Conservation (phyloP, 2,113 vertebrate genomes). For the Eudyptes chrysolophus region DNA sequence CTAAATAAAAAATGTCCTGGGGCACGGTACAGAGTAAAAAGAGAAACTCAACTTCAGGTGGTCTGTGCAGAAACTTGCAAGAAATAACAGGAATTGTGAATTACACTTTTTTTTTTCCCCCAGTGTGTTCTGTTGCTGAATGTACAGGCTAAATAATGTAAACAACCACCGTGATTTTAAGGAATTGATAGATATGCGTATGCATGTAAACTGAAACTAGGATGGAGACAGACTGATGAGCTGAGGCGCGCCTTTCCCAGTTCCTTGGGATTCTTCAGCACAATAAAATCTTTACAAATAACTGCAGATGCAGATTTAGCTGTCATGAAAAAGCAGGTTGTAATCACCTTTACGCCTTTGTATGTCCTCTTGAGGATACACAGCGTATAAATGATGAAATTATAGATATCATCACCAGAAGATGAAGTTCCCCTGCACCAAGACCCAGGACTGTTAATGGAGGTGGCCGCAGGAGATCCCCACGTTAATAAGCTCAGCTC, state of each 20-base stretch:
- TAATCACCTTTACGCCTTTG: background rate
- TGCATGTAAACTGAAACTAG: background rate
- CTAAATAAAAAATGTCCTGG: background rate
- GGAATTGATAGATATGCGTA: rapidly evolving
- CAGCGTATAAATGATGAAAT: background rate
- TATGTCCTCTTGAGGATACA: background rate
- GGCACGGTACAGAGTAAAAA: background rate
- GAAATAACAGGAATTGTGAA: background rate
- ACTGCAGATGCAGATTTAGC: background rate
- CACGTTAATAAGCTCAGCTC: background rate
- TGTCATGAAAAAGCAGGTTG: background rate
- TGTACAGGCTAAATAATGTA: background rate
- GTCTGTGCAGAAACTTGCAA: background rate
- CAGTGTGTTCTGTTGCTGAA: background rate
- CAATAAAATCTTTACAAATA: background rate
- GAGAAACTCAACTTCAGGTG: background rate
- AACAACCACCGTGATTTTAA: background rate
- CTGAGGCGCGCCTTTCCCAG: background rate
- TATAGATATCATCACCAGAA: background rate
- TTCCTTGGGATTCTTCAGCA: background rate
- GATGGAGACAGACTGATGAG: background rate
- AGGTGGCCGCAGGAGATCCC: background rate
- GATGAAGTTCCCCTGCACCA: background rate
- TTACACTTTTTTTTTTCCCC: background rate
- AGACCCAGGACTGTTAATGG: background rate